Evolutionary conservation across 53 echinoderm and acorn worm genomes (phyloP).

Genomic region (Holothuria scabra): DNA sequence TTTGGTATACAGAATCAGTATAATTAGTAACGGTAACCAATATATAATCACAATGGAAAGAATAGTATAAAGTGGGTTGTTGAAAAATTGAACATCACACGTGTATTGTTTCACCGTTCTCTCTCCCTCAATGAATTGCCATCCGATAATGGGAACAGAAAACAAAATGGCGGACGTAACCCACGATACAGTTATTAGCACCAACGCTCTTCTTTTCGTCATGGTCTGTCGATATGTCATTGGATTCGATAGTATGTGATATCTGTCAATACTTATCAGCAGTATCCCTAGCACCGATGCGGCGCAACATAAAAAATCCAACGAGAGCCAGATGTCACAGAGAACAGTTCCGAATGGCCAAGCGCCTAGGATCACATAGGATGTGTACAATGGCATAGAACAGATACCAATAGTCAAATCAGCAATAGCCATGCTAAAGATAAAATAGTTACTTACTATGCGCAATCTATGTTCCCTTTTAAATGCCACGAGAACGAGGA

Average conservation of each 20-base stretch:
- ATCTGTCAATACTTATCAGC: constrained; percentile 89
- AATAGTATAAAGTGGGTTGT: constrained; percentile 79
- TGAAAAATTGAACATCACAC: constrained; percentile 89
- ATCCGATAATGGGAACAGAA: constrained; percentile 87
- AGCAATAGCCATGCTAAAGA: constrained; percentile 85
- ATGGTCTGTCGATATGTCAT: constrained; percentile 90
- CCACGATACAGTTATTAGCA: constrained; percentile 79
- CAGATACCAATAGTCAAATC: constrained; percentile 80
- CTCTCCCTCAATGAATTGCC: constrained; percentile 89
- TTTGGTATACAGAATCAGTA: constrained; percentile 80
- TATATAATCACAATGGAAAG: constrained; percentile 89
- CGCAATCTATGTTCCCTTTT: constrained; percentile 78
- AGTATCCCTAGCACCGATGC: constrained; percentile 91
- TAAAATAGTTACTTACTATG: constrained; percentile 81
- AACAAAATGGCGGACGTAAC: constrained; percentile 74
- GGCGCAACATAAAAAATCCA: constrained; percentile 92
- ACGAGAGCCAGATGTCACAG: constrained; percentile 89
- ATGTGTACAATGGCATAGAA: constrained; percentile 94
- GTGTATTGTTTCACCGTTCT: constrained; percentile 61
- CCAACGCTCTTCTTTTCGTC: constrained; percentile 72
- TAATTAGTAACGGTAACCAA: constrained; percentile 86
- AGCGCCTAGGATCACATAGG: constrained; percentile 72
- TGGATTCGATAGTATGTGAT: constrained; percentile 74
- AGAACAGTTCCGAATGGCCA: constrained; percentile 86
- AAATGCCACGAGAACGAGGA: constrained; percentile 87